Evolutionary conservation across 1,140 invertebrate genomes (phyloP).

Genomic region (Hypsibius dujardini): DNA sequence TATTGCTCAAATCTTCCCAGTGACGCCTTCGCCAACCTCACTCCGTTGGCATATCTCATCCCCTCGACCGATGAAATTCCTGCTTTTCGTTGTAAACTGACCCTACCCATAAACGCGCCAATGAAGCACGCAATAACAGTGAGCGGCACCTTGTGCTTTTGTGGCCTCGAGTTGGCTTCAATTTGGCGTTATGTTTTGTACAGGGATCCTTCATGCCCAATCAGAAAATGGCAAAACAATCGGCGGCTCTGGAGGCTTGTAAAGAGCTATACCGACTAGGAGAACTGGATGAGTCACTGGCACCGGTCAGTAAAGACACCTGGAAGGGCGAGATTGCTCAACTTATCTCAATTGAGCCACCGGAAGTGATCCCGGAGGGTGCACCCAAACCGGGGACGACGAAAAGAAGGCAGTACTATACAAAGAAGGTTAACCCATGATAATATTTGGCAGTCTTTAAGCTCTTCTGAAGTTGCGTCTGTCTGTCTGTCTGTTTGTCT

Average conservation of each 20-base stretch:
- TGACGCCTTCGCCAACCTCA: conserved; percentile 88
- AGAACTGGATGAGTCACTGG: conserved; percentile 73
- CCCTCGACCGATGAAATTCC: conserved; percentile 34
- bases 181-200: conserved; percentile 24
- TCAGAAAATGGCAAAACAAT: conserved; percentile 56
- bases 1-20: conserved; percentile 97
- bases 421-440: conserved; percentile 80
- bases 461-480: too few species aligned
- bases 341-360: conserved; percentile 30
- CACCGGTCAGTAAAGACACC: conserved; percentile 69
- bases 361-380: conserved; percentile 26
- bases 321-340: conserved; percentile 36
- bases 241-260: conserved; percentile 71
- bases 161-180: too few species aligned
- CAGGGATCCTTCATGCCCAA: conserved; percentile 64
- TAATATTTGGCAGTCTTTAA: too few species aligned
- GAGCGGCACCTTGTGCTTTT: too few species aligned
- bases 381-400: conserved; percentile 74
- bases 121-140: conserved; percentile 67
- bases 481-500: too few species aligned
- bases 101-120: conserved; percentile 92
- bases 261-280: conserved; percentile 56
- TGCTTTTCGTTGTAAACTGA: conserved; percentile 51
- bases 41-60: conserved; percentile 38
- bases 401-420: conserved; percentile 88